Evolutionary conservation across 2,888 invertebrate species (phyloP).

Genomic region (Sipunculus nudus): DNA sequence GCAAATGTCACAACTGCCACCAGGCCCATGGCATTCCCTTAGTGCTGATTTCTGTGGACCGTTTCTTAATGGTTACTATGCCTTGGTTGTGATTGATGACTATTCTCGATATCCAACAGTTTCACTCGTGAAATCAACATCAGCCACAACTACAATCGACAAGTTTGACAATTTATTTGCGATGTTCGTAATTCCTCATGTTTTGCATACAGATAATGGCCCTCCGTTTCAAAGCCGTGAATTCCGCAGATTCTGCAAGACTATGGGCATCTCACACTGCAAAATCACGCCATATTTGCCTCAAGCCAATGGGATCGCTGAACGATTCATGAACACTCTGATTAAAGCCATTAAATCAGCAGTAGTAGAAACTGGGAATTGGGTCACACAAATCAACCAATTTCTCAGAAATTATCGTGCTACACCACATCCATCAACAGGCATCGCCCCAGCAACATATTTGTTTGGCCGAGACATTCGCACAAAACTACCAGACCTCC

Average conservation of each 20-base stretch:
- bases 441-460: constrained; percentile 4
- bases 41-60: constrained; percentile 22
- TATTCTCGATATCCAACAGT: constrained; percentile 28
- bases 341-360: constrained; percentile 6
- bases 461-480: neutral
- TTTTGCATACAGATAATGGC: constrained; percentile 36
- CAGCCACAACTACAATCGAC: constrained; percentile 22
- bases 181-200: constrained; percentile 28
- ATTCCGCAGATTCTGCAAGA: constrained; percentile 28
- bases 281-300: constrained; percentile 32
- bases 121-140: constrained; percentile 18
- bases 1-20: neutral
- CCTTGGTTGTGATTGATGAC: neutral
- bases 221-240: constrained; percentile 32
- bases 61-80: neutral
- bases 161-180: constrained; percentile 30
- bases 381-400: constrained; percentile 3
- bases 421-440: constrained; percentile 11
- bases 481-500: constrained; percentile 3
- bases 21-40: constrained; percentile 14
- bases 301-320: constrained; percentile 37
- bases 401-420: constrained; percentile 16
- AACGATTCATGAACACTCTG: constrained; percentile 40
- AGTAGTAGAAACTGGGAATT: neutral
- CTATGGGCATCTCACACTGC: constrained; percentile 31